Conservation (phyloP, 1,140 invertebrate genomes). For the Conus betulinus region DNA sequence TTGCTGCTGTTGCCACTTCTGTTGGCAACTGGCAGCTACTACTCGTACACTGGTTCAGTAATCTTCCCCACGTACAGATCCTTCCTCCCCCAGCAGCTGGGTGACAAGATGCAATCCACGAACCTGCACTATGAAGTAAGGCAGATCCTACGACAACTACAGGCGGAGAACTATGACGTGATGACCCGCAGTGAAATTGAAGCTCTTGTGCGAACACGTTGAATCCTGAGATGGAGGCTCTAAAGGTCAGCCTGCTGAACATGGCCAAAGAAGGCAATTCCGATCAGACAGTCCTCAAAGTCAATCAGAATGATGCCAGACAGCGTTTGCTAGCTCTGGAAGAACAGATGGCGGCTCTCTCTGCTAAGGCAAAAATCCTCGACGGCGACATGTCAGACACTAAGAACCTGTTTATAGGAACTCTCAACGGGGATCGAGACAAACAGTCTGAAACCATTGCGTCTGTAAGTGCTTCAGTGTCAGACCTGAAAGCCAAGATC, state of each 20-base stretch:
- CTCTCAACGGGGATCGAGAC: too few relatives aligned
- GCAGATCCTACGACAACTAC: neutral
- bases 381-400: neutral
- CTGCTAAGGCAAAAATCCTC: neutral
- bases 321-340: neutral
- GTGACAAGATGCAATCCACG: neutral
- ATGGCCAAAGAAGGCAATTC: slow-evolving; percentile 37
- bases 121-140: slow-evolving; percentile 16
- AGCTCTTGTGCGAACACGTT: slow-evolving; percentile 4
- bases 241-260: slow-evolving; percentile 25
- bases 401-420: neutral
- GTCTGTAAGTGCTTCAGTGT: too few relatives aligned
- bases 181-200: neutral
- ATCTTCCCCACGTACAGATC: neutral
- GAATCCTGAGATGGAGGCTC: slow-evolving; percentile 23
- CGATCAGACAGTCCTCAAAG: slow-evolving; percentile 38
- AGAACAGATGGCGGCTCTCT: neutral
- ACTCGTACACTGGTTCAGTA: neutral
- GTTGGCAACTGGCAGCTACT: neutral
- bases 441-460: too few relatives aligned
- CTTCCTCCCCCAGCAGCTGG: too few relatives aligned
- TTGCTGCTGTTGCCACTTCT: slow-evolving; percentile 7
- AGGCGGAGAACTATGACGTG: neutral
- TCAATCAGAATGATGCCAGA: neutral
- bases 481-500: too few relatives aligned